Evolutionary conservation across 1,140 invertebrate genomes (phyloP), one percentile per base, ranked within the genome.

Genomic region (Achroia grisella): DNA sequence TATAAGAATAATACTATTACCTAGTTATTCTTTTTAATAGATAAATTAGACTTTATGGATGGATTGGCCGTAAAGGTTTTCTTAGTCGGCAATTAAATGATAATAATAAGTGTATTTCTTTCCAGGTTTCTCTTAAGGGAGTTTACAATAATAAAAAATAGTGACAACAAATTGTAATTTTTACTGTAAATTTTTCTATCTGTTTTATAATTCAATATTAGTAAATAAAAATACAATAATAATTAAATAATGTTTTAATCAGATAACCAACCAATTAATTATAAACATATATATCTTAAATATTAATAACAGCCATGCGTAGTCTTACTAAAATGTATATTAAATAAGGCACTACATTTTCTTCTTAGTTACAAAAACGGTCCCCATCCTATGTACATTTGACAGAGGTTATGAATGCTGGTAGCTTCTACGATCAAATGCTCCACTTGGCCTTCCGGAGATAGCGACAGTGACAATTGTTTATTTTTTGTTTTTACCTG

Each of bases 351-450:
- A 36, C 32, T 29, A 33, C 9, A 9, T 4, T 30, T 4, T 31
- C 17, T 36, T 37, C 11, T 9, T 36, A 29, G 15, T 10, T 52
- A 97, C 55, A 97, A 79, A 70, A 91, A 97, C 6, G 95, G 87
- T 33, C 93, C 94, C 98, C 98, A 99, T 8, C 98, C 98, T 49
- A 95, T 90, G 71, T 97, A 99, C 98, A 99, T 99, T 81, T 94
- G 93, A 62, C 95, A 95, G 1, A 99, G 87, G 84, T 98, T 98
- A 52, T 94, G 90, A 40, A 95, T 80, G 75, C 91, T 93, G 1
- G 93, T 98, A 1, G 98, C 96, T 87, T 99, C 96, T 17, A 92
- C 88, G 36, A 99, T 97, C 1, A 99, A 86, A 69, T 93, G 91
- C 75, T 96, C 93, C 0, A 95, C 94, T 87, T 98, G 97, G 5